Conservation (phyloP, 1,140 invertebrate genomes). For the Trichoplusia ni region DNA sequence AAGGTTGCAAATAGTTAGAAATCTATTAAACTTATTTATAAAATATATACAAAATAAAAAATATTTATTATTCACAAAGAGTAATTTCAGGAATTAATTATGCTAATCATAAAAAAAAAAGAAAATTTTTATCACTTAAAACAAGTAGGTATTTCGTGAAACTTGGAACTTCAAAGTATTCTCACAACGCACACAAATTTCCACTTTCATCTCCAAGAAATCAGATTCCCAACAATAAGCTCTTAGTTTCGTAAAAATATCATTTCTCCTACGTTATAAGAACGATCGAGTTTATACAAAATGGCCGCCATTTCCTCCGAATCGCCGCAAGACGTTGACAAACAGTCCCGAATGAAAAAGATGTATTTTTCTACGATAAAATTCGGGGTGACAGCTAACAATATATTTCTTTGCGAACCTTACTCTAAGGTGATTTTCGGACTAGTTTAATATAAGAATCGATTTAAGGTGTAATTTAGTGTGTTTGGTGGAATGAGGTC, state of each 20-base stretch:
- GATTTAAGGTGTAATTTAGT: conserved; percentile 22
- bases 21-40: too few relatives aligned
- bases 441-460: conserved; percentile 20
- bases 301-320: conserved; percentile 62
- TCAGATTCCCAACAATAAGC: conserved; percentile 37
- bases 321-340: conserved; percentile 68
- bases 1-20: too few relatives aligned
- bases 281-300: conserved; percentile 56
- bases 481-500: conserved; percentile 24
- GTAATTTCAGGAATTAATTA: too few relatives aligned
- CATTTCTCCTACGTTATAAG: conserved; percentile 24
- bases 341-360: conserved; percentile 68
- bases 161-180: too few relatives aligned
- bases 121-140: too few relatives aligned
- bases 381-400: conserved; percentile 62
- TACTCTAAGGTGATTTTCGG: conserved; percentile 46
- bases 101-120: too few relatives aligned
- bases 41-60: too few relatives aligned
- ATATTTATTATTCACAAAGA: too few relatives aligned
- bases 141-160: too few relatives aligned
- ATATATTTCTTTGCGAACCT: conserved; percentile 57
- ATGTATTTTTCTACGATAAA: conserved; percentile 73
- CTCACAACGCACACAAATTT: too few relatives aligned
- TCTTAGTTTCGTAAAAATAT: conserved; percentile 27
- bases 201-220: too few relatives aligned